A percentile compares a stretch with the other conserved stretches of the same genome.
Conservation (phyloP, 2,113 vertebrate genomes). For the Xyliphius kryptos region DNA sequence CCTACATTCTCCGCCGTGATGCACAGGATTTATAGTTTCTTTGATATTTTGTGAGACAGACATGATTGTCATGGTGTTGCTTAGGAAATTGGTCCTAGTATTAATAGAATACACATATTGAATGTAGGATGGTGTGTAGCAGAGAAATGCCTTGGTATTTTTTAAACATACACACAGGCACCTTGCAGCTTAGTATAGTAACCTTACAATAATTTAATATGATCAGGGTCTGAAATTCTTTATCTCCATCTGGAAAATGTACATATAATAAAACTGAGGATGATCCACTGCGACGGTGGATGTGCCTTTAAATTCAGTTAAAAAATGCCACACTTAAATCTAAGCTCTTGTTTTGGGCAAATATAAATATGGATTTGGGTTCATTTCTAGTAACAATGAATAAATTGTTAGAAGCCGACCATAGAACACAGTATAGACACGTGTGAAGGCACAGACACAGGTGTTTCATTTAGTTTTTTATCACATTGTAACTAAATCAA, state of each 20-base stretch:
- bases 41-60: slow-evolving; percentile 15
- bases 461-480: too few relatives aligned
- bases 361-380: too few relatives aligned
- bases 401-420: too few relatives aligned
- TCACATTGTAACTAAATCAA: too few relatives aligned
- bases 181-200: slow-evolving; percentile 6
- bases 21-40: slow-evolving; percentile 21
- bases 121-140: slow-evolving; percentile 25
- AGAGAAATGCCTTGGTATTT: slow-evolving; percentile 2
- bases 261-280: background rate
- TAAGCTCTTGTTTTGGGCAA: too few relatives aligned
- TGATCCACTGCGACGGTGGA: too few relatives aligned
- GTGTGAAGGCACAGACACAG: too few relatives aligned
- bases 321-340: too few relatives aligned
- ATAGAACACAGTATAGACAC: too few relatives aligned
- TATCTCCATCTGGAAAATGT: background rate
- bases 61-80: slow-evolving; percentile 15
- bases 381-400: too few relatives aligned
- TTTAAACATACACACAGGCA: background rate
- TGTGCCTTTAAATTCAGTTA: too few relatives aligned
- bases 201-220: slow-evolving; percentile 4
- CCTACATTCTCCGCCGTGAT: slow-evolving; percentile 16
- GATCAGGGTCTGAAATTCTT: background rate
- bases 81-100: background rate
- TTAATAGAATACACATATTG: slow-evolving; percentile 11